These are phyloP conservation scores for Microctonus aethiopoides DNA, from an alignment of 2,888 invertebrate species.

Conservation along the genomic window DNA sequence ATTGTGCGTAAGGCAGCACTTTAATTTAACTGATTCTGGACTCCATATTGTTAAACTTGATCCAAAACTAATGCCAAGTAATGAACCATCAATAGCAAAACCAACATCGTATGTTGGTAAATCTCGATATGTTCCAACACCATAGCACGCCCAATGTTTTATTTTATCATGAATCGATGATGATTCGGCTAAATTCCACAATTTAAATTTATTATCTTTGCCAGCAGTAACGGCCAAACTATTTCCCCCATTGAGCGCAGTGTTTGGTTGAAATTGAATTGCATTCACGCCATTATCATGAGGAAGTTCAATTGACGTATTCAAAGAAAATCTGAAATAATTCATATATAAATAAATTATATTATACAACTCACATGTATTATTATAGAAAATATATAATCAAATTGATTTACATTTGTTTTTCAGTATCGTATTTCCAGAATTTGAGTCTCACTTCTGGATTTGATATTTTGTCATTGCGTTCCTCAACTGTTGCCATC, in stretches of 20 bases:
- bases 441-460: constrained; percentile 80
- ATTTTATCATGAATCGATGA: constrained; percentile 70
- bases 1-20: constrained; percentile 70
- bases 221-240: constrained; percentile 76
- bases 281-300: constrained; percentile 74
- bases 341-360: neutral
- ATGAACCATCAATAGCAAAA: constrained; percentile 82
- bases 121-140: constrained; percentile 73
- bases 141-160: constrained; percentile 76
- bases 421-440: constrained; percentile 74
- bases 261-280: constrained; percentile 72
- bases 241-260: constrained; percentile 62
- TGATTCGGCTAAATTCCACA: constrained; percentile 75
- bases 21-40: constrained; percentile 71
- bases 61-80: constrained; percentile 78
- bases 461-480: constrained; percentile 71
- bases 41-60: constrained; percentile 78
- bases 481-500: constrained; percentile 79
- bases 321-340: constrained; percentile 73
- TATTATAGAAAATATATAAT: neutral
- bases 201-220: constrained; percentile 76
- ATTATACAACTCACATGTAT: constrained; percentile 22
- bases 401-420: constrained; percentile 70
- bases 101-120: constrained; percentile 71
- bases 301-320: constrained; percentile 79